Evolutionary conservation across 1,140 invertebrate genomes (phyloP), one percentile per base, ranked within the genome.

Genomic region (Cotesia glomerata): DNA sequence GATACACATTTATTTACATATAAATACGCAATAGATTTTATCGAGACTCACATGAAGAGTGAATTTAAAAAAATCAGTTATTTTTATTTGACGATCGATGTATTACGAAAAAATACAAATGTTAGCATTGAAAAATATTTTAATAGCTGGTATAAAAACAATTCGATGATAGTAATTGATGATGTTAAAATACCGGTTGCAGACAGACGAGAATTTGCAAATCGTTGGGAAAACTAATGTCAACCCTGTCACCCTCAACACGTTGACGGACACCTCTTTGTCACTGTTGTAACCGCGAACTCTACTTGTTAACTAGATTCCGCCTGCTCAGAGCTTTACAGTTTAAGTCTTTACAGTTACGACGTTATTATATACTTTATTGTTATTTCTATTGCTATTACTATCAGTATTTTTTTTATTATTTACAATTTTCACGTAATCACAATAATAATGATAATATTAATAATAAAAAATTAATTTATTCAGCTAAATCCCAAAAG

Each of bases 221-320:
- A 64, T 64, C 35, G 26, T 49, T 14, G 3, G 13, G 36, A n/a
- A 64, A 35, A 64, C 62, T 45, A 64, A 64, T 64, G n/a, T 64
- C 14, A 64, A 64, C 62, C 61, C 62, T 64, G 62, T 64, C 36
- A 64, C 35, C 62, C n/a, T 64, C 36, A 35, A 64, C 62, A 64
- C 35, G 39, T 26, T 64, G 62, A 64, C 39, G 14, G 39, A 35
- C 62, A 64, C 13, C 62, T 49, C 62, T 64, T 51, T 36, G 62
- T 64, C 62, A 64, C 62, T 64, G 62, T 36, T 35, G 34, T 64
- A 64, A 64, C 32, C 18, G 62, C 62, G 36, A 36, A 35, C 18
- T 26, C 26, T 26, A 26, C 62, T 36, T 36, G 62, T 64, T 64
- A 64, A 64, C 62, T 45, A 49, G 62, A 45, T 49, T 45, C 26